Conservation (phyloP, 2,113 vertebrate genomes). For the Lipotes vexillifer region DNA sequence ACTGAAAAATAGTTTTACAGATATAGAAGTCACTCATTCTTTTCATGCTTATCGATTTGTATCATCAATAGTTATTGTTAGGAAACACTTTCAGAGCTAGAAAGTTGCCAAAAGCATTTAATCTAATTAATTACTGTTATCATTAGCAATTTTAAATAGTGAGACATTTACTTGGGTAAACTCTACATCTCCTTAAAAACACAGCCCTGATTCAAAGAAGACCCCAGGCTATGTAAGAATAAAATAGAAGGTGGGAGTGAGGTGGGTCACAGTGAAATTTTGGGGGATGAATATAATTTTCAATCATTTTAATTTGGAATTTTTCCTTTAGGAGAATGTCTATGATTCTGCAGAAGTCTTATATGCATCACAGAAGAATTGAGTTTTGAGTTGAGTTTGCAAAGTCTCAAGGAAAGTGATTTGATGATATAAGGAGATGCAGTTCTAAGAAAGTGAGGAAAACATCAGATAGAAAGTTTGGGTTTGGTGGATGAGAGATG, state of each 20-base stretch:
- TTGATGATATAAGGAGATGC: neutral
- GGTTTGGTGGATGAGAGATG: neutral
- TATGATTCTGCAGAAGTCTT: neutral
- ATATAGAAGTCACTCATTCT: neutral
- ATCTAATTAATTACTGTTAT: neutral
- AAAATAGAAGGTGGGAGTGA: neutral
- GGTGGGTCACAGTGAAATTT: neutral
- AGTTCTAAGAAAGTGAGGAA: neutral
- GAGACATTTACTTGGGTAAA: neutral
- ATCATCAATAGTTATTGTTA: neutral
- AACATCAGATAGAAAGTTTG: neutral
- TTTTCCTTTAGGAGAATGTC: neutral
- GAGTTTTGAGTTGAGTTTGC: neutral
- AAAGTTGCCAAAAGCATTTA: neutral
- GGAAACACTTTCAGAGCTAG: slow-evolving; percentile 1
- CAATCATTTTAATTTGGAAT: neutral
- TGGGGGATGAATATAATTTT: neutral
- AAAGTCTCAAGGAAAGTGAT: neutral
- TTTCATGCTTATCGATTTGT: neutral
- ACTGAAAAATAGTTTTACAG: neutral
- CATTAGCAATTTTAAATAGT: neutral
- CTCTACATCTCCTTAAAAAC: neutral
- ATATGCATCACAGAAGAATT: neutral
- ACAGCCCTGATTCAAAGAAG: neutral
- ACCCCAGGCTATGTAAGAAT: neutral